Percentiles rank a stretch among this genome's conserved stretches.
phyloP scores from a whole-genome alignment of 2,113 vertebrate genomes.

The Epinephelus fuscoguttatus region DNA sequence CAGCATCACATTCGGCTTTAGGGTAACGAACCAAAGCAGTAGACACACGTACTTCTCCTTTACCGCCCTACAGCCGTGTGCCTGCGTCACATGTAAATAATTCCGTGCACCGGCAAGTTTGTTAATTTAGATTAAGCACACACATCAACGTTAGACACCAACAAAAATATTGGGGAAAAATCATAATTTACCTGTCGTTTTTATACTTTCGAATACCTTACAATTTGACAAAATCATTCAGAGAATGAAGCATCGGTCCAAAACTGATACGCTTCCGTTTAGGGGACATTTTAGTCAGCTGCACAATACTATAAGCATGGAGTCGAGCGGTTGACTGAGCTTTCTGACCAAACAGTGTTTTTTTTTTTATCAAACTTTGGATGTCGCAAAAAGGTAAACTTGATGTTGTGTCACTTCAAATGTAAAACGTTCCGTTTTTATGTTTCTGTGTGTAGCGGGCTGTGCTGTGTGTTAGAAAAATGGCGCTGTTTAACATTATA shows the following conservation, averaged over 20 bases:
- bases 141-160: accelerated
- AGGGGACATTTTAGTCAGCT: constrained; percentile 44
- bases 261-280: not conserved
- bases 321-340: not conserved
- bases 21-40: not conserved
- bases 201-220: accelerated
- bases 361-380: constrained; percentile 22
- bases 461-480: not conserved
- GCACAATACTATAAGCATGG: constrained; percentile 18
- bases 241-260: not conserved
- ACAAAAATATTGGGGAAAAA: accelerated
- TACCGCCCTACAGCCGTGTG: not conserved
- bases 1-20: not conserved
- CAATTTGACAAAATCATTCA: not conserved
- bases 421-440: accelerated
- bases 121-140: not conserved
- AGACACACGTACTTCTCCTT: not conserved
- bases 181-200: accelerated
- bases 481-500: not conserved
- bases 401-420: not conserved
- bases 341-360: not conserved
- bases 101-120: constrained; percentile 31
- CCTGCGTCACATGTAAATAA: constrained; percentile 63
- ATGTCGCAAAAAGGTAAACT: constrained; percentile 48
- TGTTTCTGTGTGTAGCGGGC: accelerated